These are phyloP conservation scores for Scolopax bukidnonensis DNA, from an alignment of 2,797 vertebrate species.

Conservation along the genomic window DNA sequence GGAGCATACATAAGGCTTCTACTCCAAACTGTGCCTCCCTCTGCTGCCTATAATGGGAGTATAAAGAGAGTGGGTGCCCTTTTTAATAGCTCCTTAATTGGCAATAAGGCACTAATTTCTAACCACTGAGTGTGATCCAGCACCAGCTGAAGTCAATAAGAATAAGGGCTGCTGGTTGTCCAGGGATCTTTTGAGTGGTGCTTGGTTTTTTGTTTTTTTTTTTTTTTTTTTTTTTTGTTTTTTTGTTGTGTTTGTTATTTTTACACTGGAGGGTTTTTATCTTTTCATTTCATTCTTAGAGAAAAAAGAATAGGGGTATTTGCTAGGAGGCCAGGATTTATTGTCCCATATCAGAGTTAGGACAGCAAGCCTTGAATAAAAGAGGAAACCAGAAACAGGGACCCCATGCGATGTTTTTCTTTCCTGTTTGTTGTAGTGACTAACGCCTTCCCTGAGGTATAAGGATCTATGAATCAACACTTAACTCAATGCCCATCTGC, in stretches of 20 bases:
- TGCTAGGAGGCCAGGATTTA: not conserved
- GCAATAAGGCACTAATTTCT: not conserved
- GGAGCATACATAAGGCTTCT: not conserved
- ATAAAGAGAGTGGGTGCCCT: not conserved
- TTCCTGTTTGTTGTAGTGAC: not conserved
- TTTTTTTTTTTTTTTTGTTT: not conserved
- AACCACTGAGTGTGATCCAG: not conserved
- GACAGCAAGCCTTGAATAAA: not conserved
- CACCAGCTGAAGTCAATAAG: not conserved
- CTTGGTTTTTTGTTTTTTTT: no score
- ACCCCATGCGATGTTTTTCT: not conserved
- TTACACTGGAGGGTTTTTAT: not conserved
- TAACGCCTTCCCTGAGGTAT: not conserved
- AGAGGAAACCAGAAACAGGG: not conserved
- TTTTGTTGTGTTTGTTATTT: not conserved
- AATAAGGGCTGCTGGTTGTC: not conserved
- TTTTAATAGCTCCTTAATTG: not conserved
- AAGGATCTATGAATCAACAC: not conserved
- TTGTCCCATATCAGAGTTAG: not conserved
- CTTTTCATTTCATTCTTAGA: not conserved
- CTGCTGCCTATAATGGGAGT: not conserved
- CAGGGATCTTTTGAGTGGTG: no score
- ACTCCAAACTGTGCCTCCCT: not conserved
- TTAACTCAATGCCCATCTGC: not conserved
- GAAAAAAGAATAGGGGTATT: not conserved